Percentiles rank a stretch among this genome's conserved stretches.
Conservation (phyloP, 2,113 vertebrate genomes). For the Irena cyanogastra region DNA sequence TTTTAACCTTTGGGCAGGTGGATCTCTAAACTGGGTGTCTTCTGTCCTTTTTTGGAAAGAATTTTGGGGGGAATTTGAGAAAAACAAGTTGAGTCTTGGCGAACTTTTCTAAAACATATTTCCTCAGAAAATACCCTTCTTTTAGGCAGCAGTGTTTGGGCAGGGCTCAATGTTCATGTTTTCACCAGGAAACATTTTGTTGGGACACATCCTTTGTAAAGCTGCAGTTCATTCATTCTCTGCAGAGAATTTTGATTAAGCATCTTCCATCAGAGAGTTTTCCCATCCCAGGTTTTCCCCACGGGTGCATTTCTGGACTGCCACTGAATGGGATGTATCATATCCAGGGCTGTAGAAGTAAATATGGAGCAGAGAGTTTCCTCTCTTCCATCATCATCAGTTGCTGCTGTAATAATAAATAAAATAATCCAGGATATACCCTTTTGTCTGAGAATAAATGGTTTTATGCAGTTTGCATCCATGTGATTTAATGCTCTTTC, state of each 20-base stretch:
- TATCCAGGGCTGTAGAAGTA: neutral
- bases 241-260: neutral
- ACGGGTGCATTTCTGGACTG: neutral
- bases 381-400: neutral
- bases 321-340: neutral
- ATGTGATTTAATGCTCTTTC: neutral
- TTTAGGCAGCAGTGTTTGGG: neutral
- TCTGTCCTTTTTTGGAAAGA: neutral
- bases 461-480: neutral
- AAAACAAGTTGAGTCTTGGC: neutral
- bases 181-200: neutral
- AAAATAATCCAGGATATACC: neutral
- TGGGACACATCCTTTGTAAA: neutral
- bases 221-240: neutral
- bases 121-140: neutral
- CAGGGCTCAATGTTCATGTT: neutral
- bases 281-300: neutral
- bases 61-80: neutral
- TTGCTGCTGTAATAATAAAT: neutral
- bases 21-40: neutral
- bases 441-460: neutral
- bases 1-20: neutral
- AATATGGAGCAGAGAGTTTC: neutral
- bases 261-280: neutral
- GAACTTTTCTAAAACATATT: neutral